phyloP scores from a whole-genome alignment of 2,113 vertebrate species.

The Anoura caudifer region DNA sequence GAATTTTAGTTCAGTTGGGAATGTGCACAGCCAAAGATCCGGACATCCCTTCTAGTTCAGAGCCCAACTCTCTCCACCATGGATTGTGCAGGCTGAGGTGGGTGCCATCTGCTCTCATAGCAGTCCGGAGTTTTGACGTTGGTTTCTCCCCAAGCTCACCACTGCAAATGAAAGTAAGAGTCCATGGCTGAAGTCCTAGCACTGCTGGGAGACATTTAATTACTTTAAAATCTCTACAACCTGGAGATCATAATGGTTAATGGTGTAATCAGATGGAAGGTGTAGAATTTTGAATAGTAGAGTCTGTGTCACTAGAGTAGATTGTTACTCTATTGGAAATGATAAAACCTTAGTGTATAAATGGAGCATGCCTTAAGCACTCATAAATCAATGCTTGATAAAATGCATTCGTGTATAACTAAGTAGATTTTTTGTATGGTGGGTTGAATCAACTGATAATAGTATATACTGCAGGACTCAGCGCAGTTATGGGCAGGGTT shows the following conservation, averaged over 20 bases:
- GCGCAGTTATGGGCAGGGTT: constrained; percentile 68
- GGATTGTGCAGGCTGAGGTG: background rate
- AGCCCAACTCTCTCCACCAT: rapidly evolving
- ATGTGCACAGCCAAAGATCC: background rate
- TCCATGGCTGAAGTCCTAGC: constrained; percentile 60
- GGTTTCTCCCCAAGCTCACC: background rate
- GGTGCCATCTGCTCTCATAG: background rate
- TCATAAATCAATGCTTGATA: constrained; percentile 82
- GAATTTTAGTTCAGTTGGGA: background rate
- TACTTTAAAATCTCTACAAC: constrained; percentile 78
- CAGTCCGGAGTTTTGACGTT: background rate
- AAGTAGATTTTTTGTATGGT: constrained; percentile 76
- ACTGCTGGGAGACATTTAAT: constrained; percentile 79
- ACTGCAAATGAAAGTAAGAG: background rate
- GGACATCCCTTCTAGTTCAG: background rate
- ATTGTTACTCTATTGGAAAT: constrained; percentile 67
- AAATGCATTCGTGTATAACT: constrained; percentile 75
- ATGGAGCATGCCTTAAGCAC: constrained; percentile 72
- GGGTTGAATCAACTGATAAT: constrained; percentile 77
- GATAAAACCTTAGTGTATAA: constrained; percentile 76
- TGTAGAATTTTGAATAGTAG: constrained; percentile 79
- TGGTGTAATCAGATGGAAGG: constrained; percentile 76
- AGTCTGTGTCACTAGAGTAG: constrained; percentile 66
- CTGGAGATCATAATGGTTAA: constrained; percentile 81
- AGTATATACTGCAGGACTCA: constrained; percentile 59